Base-by-base conservation (phyloP, 2,113 vertebrate species). In the Heterocephalus glaber region DNA sequence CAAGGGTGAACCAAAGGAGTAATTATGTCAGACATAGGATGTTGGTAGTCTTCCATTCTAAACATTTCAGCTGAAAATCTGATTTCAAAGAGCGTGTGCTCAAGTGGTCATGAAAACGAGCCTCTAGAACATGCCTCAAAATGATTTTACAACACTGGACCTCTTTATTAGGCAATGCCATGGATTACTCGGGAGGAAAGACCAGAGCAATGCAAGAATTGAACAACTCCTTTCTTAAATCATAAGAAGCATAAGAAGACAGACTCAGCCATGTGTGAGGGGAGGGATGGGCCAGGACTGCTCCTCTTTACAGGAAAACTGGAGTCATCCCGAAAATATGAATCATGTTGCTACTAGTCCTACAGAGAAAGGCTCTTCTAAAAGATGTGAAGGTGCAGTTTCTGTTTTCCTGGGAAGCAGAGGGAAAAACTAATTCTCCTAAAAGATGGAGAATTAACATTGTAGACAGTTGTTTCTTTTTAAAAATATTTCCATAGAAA, bases 261-360 rank as follows among this genome's bases (percentile, higher is more conserved):
- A 44, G 7, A 54, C 56, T 93, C 76, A 94, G 76, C 20, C 2
- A 9, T 86, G 52, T 2, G n/a, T 83, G 76, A 92, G 24, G 30
- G 38, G 30, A 92, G 72, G 80, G 70, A 38, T 47, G 72, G 86
- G 54, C 92, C 41, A 70, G 47, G 54, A 38, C 41, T 4, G 24
- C 8, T 54, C 7, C 28, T 28, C 30, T 96, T 95, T 93, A 95
- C 80, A 24, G 96, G 95, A 96, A 98, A 89, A 77, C 1, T n/a
- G 63, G 66, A 95, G 83, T 98, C 96, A 97, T 87, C 89, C 54
- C 61, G 91, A 96, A 97, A 95, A 84, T 81, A 95, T 95, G 97
- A 96, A 38, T 92, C 96, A 79, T 68, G 89, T 77, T 94, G 47
- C 41, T 35, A 94, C 84, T 92, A 74, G 92, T 54, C 60, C 47